These are phyloP conservation scores for Lithophane socia DNA, from an alignment of 2,888 invertebrate genomes.

Conservation along the genomic window DNA sequence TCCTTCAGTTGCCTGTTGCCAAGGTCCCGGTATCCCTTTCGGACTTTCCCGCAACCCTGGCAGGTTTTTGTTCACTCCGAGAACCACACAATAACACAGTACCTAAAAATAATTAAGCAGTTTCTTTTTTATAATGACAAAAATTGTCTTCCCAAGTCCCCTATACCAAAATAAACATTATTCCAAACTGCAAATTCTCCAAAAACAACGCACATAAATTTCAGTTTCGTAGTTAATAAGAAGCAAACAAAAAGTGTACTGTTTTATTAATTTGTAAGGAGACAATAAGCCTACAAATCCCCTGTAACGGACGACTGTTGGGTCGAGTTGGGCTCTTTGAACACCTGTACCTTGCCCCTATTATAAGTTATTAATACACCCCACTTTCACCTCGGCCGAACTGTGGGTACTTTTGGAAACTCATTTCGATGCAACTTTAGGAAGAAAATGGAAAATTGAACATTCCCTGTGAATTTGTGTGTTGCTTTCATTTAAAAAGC, in stretches of 20 bases:
- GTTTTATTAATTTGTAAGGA: slow-evolving; percentile 80
- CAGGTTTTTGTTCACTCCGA: neutral
- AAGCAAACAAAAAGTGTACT: slow-evolving; percentile 79
- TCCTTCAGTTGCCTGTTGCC: no score
- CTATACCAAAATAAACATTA: slow-evolving; percentile 11
- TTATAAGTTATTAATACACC: slow-evolving; percentile 69
- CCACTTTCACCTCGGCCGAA: slow-evolving; percentile 44
- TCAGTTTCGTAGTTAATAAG: slow-evolving; percentile 76
- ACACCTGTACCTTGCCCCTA: slow-evolving; percentile 75
- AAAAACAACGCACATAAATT: slow-evolving; percentile 70
- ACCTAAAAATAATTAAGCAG: neutral
- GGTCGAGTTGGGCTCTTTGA: slow-evolving; percentile 72
- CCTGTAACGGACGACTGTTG: slow-evolving; percentile 79
- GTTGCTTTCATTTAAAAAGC: neutral
- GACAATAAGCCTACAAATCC: slow-evolving; percentile 80
- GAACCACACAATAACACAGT: no score
- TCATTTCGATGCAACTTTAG: slow-evolving; percentile 16
- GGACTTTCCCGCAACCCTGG: no score
- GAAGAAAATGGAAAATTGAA: slow-evolving; percentile 14
- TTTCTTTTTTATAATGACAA: neutral
- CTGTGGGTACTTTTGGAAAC: slow-evolving; percentile 17
- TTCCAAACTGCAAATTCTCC: slow-evolving; percentile 14
- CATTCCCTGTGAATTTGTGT: neutral
- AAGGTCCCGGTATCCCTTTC: no score
- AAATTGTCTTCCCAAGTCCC: neutral